These are phyloP conservation scores for Vandiemenella viatica DNA, from an alignment of 2,888 invertebrate species.

Conservation along the genomic window DNA sequence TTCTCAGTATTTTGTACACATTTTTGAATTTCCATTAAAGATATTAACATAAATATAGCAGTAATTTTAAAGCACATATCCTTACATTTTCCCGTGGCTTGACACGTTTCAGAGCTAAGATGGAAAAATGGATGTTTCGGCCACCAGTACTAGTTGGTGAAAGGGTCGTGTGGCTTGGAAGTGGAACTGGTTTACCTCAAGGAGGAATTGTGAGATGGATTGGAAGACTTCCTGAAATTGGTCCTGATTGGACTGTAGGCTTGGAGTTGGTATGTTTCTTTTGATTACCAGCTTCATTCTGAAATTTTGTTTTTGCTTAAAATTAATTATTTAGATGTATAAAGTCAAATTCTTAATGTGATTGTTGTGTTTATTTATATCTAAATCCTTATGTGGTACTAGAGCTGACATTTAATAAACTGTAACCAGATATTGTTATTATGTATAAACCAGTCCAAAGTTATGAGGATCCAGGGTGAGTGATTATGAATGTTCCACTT, in stretches of 20 bases:
- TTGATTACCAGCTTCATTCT: neutral
- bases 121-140: conserved; percentile 11
- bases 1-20: no score
- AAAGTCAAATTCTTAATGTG: no score
- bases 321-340: neutral
- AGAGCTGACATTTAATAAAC: no score
- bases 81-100: no score
- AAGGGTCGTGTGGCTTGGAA: conserved; percentile 33
- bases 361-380: neutral
- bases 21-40: neutral
- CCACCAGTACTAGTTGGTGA: conserved; percentile 29
- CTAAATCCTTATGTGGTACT: no score
- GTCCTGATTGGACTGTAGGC: conserved; percentile 32
- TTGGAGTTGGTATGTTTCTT: conserved; percentile 35
- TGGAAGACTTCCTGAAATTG: conserved; percentile 32
- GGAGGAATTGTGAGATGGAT: conserved; percentile 35
- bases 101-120: no score
- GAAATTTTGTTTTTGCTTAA: neutral
- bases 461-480: no score
- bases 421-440: no score
- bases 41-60: no score
- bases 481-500: no score
- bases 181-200: conserved; percentile 32
- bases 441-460: no score
- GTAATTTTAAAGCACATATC: no score